phyloP scores from a whole-genome alignment of 2,797 vertebrate genomes.

The Premnoplex brunnescens region DNA sequence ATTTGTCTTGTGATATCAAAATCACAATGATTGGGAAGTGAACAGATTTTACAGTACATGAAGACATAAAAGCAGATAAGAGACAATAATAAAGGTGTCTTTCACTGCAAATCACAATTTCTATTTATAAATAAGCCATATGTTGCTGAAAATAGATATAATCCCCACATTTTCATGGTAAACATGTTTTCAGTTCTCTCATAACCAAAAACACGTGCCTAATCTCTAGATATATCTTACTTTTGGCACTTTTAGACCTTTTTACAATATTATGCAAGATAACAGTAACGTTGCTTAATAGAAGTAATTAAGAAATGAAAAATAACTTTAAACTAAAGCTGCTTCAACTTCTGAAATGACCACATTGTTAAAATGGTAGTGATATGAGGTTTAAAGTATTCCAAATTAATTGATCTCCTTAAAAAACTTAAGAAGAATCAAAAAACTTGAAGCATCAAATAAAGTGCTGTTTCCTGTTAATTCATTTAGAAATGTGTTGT shows the following conservation, averaged over 20 bases:
- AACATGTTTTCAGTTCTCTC: neutral
- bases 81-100: neutral
- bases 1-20: neutral
- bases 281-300: neutral
- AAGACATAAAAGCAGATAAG: neutral
- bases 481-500: neutral
- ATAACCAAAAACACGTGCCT: neutral
- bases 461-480: neutral
- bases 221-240: neutral
- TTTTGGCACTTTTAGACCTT: neutral
- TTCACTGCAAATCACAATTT: neutral
- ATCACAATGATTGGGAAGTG: neutral
- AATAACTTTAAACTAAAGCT: neutral
- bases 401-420: neutral
- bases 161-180: neutral
- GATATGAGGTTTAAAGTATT: neutral
- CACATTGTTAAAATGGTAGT: neutral
- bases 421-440: neutral
- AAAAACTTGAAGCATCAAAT: constrained; percentile 2
- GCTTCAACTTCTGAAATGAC: neutral
- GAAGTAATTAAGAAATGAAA: neutral
- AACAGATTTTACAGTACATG: neutral
- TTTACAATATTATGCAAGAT: neutral
- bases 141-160: neutral
- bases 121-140: neutral